Evolutionary conservation across 1,140 invertebrate species (phyloP), one percentile per base, ranked within the genome.

Genomic region (Bombus fervidus): DNA sequence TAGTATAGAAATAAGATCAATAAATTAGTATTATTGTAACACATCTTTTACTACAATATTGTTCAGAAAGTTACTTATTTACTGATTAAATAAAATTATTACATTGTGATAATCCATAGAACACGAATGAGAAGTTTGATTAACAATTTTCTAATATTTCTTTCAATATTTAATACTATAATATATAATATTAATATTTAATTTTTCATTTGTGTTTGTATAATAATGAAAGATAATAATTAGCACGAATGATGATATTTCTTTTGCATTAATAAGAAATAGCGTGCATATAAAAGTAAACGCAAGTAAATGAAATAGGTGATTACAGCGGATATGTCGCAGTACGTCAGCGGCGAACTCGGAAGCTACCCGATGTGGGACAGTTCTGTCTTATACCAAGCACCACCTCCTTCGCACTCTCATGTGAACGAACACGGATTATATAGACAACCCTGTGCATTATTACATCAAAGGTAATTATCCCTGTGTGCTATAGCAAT

Each of bases 291-390:
- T 73, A 68, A 74, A 53, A 74, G 53, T 81, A 79, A 79, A 84
- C 53, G 15, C n/a, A 25, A 84, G 53, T 83, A 81, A 74, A 81
- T 74, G 43, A 74, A 81, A 90, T 77, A 95, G 94, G 92, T 94
- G 86, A 94, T 95, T 92, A 92, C 93, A 62, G 87, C 92, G 78
- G 94, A 95, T 53, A 95, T 95, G 94, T 94, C 94, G 75, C 94
- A 94, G 71, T 95, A 95, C 92, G 92, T 95, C 8, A 93, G 93
- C 87, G 92, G 91, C 83, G 95, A 95, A 69, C 90, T 95, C 34
- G 91, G 93, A 72, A 92, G 87, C 85, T 95, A 95, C 71, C 93
- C 94, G 41, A 93, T 95, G 91, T 95, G 95, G 94, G 94, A 95
- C 79, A 94, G 94, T 91, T 94, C 95, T 3, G 93, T 95, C 80